phyloP scores from a whole-genome alignment of 1,140 invertebrate species.

The Camponotus pennsylvanicus region DNA sequence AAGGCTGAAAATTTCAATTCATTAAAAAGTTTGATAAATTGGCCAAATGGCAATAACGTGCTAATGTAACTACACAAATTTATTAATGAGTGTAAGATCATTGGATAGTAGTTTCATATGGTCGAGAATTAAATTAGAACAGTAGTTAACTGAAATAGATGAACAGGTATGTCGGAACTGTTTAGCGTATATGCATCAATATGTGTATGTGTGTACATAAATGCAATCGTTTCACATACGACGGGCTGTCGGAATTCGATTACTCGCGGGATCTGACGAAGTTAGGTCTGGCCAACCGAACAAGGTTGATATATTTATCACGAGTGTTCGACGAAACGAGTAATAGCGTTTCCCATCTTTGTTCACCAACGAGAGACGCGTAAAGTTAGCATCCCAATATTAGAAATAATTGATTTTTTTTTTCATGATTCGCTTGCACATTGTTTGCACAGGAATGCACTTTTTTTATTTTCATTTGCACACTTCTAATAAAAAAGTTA shows the following conservation, averaged over 20 bases:
- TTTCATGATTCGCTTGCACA: too few relatives aligned
- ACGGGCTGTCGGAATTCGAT: conserved; percentile 38
- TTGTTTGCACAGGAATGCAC: too few relatives aligned
- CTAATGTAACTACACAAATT: background rate
- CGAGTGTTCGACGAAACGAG: conserved; percentile 26
- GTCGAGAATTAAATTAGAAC: conserved; percentile 36
- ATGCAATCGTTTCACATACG: conserved; percentile 25
- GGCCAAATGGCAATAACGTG: background rate
- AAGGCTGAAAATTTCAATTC: background rate
- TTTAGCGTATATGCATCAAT: background rate
- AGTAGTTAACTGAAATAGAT: conserved; percentile 4
- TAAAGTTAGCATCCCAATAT: too few relatives aligned
- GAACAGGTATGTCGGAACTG: conserved; percentile 41
- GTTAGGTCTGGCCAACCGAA: background rate
- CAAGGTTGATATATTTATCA: conserved; percentile 43
- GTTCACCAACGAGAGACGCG: too few relatives aligned
- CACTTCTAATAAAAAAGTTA: too few relatives aligned
- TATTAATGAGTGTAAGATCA: conserved; percentile 5
- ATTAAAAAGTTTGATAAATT: conserved; percentile 6
- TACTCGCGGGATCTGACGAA: conserved; percentile 13
- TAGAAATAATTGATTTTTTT: too few relatives aligned
- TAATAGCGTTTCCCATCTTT: background rate
- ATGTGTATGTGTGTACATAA: background rate
- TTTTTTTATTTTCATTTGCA: too few relatives aligned
- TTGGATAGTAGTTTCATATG: background rate